Percentiles rank a stretch among this genome's conserved stretches.
These are phyloP conservation scores for Strix uralensis DNA, from an alignment of 2,113 vertebrate species.

Conservation along the genomic window DNA sequence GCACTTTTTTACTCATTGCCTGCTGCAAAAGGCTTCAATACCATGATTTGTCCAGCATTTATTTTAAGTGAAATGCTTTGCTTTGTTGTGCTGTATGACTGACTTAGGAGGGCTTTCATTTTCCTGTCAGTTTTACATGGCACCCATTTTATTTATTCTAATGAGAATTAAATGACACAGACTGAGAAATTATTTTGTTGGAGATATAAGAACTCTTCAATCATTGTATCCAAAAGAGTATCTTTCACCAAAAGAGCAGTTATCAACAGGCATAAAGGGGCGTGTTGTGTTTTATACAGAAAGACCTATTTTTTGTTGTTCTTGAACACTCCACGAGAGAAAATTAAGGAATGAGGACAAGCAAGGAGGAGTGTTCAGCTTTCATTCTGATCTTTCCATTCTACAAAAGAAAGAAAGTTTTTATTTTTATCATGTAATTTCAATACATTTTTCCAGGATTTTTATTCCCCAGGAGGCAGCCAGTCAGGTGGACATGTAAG, in stretches of 20 bases:
- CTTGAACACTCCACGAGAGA: background rate
- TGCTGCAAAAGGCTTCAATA: background rate
- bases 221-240: background rate
- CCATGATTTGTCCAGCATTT: background rate
- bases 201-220: background rate
- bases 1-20: background rate
- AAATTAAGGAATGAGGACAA: background rate
- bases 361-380: background rate
- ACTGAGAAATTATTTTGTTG: background rate
- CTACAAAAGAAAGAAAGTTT: background rate
- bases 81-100: background rate
- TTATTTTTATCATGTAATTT: slow-evolving; percentile 37
- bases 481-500: slow-evolving; percentile 70
- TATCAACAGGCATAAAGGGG: background rate
- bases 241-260: background rate
- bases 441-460: slow-evolving; percentile 64
- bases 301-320: background rate
- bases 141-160: background rate
- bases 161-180: background rate
- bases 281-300: background rate
- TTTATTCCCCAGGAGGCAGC: slow-evolving; percentile 65
- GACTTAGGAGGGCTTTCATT: background rate
- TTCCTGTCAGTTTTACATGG: background rate
- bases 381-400: background rate
- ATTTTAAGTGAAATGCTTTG: background rate